Conservation (phyloP, 2,888 invertebrate genomes). For the Micropterix aruncella region DNA sequence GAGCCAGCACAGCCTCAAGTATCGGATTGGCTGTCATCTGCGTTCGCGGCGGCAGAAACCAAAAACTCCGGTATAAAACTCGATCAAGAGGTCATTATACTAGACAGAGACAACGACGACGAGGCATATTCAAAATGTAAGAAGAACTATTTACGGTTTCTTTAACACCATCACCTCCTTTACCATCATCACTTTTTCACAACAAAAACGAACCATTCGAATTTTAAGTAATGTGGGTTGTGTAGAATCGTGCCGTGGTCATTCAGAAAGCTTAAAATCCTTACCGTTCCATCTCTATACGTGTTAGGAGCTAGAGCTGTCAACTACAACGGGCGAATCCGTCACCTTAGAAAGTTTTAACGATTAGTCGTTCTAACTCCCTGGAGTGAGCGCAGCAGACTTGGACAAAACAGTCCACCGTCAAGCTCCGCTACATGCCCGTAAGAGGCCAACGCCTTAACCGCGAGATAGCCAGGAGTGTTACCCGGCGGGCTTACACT, state of each 20-base stretch:
- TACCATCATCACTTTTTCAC: background rate
- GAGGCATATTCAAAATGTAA: slow-evolving; percentile 23
- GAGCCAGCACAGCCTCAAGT: slow-evolving; percentile 20
- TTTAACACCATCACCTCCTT: background rate
- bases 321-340: too few species aligned
- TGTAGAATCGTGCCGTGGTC: background rate
- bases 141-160: background rate
- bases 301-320: too few species aligned
- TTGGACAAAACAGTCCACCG: too few species aligned
- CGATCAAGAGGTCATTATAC: slow-evolving; percentile 19
- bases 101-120: slow-evolving; percentile 29
- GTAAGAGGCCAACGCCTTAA: too few species aligned
- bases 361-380: too few species aligned
- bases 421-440: too few species aligned
- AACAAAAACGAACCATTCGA: background rate
- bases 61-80: slow-evolving; percentile 13
- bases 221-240: background rate
- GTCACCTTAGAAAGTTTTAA: too few species aligned
- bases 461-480: too few species aligned
- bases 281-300: too few species aligned
- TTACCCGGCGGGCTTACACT: too few species aligned
- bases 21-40: slow-evolving; percentile 8
- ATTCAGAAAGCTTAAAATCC: too few species aligned
- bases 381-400: too few species aligned
- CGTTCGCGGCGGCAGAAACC: slow-evolving; percentile 5